phyloP scores from a whole-genome alignment of 2,888 invertebrate genomes.

The Eristalis tenax region DNA sequence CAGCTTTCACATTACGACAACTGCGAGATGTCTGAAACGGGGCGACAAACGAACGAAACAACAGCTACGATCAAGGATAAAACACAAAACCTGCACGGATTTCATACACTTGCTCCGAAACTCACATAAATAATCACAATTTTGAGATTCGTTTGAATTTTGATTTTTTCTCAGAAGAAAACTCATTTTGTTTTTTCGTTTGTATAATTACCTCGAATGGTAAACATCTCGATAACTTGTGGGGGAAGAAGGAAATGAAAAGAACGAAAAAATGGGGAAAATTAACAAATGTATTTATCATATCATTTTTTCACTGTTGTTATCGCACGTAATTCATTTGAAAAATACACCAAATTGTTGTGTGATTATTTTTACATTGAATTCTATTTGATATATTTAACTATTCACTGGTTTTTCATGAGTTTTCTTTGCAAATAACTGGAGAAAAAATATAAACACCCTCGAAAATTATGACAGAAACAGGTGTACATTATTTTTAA shows the following conservation, averaged over 20 bases:
- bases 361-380: conserved; percentile 29
- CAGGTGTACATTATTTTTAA: conserved; percentile 75
- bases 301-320: conserved; percentile 62
- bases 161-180: not conserved
- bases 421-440: conserved; percentile 57
- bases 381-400: conserved; percentile 23
- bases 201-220: conserved; percentile 73
- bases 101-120: not conserved
- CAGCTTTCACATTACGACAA: conserved; percentile 71
- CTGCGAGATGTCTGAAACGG: conserved; percentile 43
- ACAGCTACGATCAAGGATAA: conserved; percentile 4
- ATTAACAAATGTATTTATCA: conserved; percentile 64
- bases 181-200: conserved; percentile 22
- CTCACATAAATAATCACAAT: not conserved
- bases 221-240: conserved; percentile 73
- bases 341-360: conserved; percentile 34
- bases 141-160: not conserved
- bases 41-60: conserved; percentile 3
- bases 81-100: not conserved
- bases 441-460: conserved; percentile 75
- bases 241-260: conserved; percentile 61
- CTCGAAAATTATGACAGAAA: conserved; percentile 76
- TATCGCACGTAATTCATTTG: conserved; percentile 49
- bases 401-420: conserved; percentile 39
- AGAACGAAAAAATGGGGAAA: conserved; percentile 65